Conservation (phyloP, 1,140 invertebrate species). For the Drosophila pallidifrons region DNA sequence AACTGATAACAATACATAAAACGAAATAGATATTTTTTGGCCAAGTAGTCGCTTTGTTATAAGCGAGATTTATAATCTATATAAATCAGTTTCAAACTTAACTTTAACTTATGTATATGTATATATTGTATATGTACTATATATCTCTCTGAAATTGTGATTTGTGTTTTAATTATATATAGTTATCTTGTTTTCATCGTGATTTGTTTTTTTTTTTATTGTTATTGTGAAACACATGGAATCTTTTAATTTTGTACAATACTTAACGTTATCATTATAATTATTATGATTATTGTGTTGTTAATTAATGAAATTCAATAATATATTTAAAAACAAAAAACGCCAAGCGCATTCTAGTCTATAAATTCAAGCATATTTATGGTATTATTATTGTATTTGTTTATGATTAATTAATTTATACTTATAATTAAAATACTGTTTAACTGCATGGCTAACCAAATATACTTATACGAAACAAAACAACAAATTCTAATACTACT, state of each 20-base stretch:
- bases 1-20: slow-evolving; percentile 30
- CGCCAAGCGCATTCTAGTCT: slow-evolving; percentile 53
- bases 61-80: slow-evolving; percentile 28
- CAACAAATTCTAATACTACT: slow-evolving; percentile 47
- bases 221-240: slow-evolving; percentile 22
- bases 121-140: slow-evolving; percentile 49
- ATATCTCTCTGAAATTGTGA: slow-evolving; percentile 52
- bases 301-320: slow-evolving; percentile 41
- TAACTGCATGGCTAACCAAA: slow-evolving; percentile 78
- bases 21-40: slow-evolving; percentile 46
- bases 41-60: slow-evolving; percentile 57
- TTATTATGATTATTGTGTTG: slow-evolving; percentile 49
- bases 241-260: slow-evolving; percentile 44
- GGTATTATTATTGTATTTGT: slow-evolving; percentile 45
- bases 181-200: slow-evolving; percentile 27
- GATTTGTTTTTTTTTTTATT: slow-evolving; percentile 43
- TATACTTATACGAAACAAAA: slow-evolving; percentile 52
- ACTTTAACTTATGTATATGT: slow-evolving; percentile 27
- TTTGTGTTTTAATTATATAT: slow-evolving; percentile 43
- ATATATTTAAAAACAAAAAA: slow-evolving; percentile 6
- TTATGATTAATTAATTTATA: slow-evolving; percentile 52
- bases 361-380: slow-evolving; percentile 39
- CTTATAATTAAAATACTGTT: slow-evolving; percentile 58
- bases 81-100: slow-evolving; percentile 21
- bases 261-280: slow-evolving; percentile 17